Evolutionary conservation across 2,113 vertebrate genomes (phyloP).

Genomic region (Malurus elegans): DNA sequence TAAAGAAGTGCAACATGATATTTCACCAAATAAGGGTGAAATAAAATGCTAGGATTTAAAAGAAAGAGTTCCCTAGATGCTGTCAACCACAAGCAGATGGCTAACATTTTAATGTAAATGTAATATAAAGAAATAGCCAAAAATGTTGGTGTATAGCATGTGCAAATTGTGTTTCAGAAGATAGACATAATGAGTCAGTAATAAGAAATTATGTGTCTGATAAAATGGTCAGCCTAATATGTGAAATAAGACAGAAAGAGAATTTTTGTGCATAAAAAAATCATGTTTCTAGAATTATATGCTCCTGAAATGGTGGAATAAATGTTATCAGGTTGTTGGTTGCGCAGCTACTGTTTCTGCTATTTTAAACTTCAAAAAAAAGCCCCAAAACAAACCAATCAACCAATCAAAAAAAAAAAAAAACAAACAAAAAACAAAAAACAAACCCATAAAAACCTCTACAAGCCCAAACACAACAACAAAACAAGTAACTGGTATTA

Average conservation of each 20-base stretch:
- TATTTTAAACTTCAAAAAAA: not conserved
- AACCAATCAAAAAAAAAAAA: not conserved
- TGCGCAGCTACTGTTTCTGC: not conserved
- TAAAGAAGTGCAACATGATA: not conserved
- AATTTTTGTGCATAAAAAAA: not conserved
- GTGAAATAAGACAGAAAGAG: not conserved
- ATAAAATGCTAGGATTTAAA: not conserved
- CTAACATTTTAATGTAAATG: constrained; percentile 15
- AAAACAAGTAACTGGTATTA: not conserved
- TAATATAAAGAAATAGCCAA: constrained; percentile 1
- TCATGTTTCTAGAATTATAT: not conserved
- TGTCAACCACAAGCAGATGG: constrained; percentile 4
- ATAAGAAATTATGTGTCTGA: not conserved
- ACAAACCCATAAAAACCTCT: not conserved
- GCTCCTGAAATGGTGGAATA: not conserved
- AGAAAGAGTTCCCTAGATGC: not conserved
- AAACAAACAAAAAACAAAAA: not conserved
- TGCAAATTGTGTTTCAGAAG: not conserved
- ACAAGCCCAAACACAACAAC: not conserved
- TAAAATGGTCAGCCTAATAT: not conserved
- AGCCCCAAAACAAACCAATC: accelerated
- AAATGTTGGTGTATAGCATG: not conserved
- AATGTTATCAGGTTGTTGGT: not conserved
- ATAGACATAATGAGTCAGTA: not conserved
- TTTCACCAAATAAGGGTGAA: not conserved